Conservation (phyloP, 2,888 invertebrate genomes). For the Cantharis rufa region DNA sequence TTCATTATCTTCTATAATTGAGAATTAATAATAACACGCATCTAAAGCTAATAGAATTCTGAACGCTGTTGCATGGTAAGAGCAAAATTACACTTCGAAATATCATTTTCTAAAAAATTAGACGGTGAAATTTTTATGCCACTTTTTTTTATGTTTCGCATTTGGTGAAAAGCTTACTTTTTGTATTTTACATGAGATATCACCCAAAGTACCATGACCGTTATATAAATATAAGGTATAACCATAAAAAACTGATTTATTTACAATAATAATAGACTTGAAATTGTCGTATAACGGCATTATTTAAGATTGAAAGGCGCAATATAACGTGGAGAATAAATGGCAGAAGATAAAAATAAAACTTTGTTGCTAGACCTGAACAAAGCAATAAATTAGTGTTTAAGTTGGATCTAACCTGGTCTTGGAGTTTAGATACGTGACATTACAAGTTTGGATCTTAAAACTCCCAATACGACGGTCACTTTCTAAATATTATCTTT, state of each 20-base stretch:
- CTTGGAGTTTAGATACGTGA: constrained; percentile 33
- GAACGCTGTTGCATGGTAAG: not conserved
- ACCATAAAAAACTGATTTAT: constrained; percentile 14
- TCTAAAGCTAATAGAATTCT: not conserved
- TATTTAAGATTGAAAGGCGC: constrained; percentile 17
- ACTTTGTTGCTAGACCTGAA: constrained; percentile 14
- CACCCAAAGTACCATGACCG: constrained; percentile 3
- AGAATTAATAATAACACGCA: not conserved
- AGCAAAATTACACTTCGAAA: not conserved
- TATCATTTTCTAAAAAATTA: not conserved
- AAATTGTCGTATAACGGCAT: constrained; percentile 9
- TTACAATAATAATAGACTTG: constrained; percentile 11
- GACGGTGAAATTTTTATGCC: not conserved
- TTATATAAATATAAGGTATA: constrained; percentile 10
- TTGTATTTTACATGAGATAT: constrained; percentile 14
- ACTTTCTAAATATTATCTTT: constrained; percentile 37
- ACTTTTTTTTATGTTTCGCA: not conserved
- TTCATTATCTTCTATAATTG: not conserved
- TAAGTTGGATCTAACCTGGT: constrained; percentile 27
- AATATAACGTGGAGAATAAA: constrained; percentile 15
- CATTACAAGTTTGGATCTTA: constrained; percentile 34
- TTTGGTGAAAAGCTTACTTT: not conserved
- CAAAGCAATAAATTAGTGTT: constrained; percentile 27
- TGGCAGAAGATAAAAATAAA: constrained; percentile 13
- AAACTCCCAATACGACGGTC: constrained; percentile 37